Base-by-base conservation (phyloP, 2,888 invertebrate genomes). In the Orthonychiurus folsomi region DNA sequence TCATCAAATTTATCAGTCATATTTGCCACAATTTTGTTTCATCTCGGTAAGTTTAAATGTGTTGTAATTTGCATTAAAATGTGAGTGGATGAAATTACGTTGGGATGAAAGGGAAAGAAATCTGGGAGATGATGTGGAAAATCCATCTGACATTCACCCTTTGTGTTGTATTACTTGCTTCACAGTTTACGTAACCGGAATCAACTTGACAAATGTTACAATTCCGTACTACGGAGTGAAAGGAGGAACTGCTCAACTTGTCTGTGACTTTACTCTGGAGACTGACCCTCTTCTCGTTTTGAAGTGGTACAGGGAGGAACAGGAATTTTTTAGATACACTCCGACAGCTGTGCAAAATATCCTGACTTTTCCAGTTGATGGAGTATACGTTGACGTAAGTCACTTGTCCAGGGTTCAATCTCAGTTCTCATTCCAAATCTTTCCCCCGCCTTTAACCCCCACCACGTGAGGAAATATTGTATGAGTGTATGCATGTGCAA, bases 381-480 rank as follows among this genome's bases (percentile, higher is more conserved):
- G 72, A 56, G 70, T 70, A 55, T 61, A 64, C 61, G 68, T 72
- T 61, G 69, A 72, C 66, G 72, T 72, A 68, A 70, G 71, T 66
- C 21, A 37, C n/a, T n/a, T n/a, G n/a, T n/a, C n/a, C n/a, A n/a
- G n/a, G n/a, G n/a, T n/a, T n/a, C n/a, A n/a, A n/a, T n/a, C n/a
- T n/a, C n/a, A n/a, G n/a, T n/a, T n/a, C n/a, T n/a, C n/a, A n/a
- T n/a, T n/a, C n/a, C n/a, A n/a, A n/a, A n/a, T n/a, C n/a, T n/a
- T n/a, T n/a, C n/a, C n/a, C n/a, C n/a, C n/a, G n/a, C n/a, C n/a
- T n/a, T n/a, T n/a, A n/a, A n/a, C n/a, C n/a, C n/a, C n/a, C n/a
- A n/a, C n/a, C n/a, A n/a, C n/a, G n/a, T n/a, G n/a, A n/a, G n/a
- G n/a, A n/a, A n/a, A n/a, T n/a, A n/a, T n/a, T n/a, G n/a, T n/a